These are phyloP conservation scores for Sebastes hopkinsi DNA, from an alignment of 2,797 vertebrate species.

Conservation along the genomic window DNA sequence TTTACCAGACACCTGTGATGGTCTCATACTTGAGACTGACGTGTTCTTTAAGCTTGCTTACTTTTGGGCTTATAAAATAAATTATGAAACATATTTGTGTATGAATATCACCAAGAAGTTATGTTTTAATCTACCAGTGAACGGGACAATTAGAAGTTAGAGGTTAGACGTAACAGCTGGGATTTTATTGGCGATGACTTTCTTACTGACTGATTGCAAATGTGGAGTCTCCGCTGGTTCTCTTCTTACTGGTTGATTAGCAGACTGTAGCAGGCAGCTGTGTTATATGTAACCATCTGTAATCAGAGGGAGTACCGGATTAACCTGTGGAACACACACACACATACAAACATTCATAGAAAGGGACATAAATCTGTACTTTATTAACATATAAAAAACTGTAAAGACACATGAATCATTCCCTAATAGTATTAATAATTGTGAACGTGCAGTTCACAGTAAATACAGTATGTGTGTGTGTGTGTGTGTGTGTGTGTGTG, in stretches of 20 bases:
- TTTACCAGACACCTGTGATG: neutral
- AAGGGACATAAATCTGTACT: neutral
- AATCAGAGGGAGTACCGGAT: slow-evolving; percentile 34
- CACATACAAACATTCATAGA: neutral
- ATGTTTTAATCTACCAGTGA: neutral
- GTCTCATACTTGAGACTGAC: neutral
- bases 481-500: neutral
- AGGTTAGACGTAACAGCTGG: slow-evolving; percentile 12
- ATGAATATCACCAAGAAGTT: neutral
- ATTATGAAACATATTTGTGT: neutral
- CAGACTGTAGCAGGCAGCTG: slow-evolving; percentile 16
- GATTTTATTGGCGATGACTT: slow-evolving; percentile 27
- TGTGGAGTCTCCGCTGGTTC: slow-evolving; percentile 24
- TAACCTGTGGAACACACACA: slow-evolving; percentile 17
- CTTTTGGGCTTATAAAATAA: neutral
- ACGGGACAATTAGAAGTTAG: neutral
- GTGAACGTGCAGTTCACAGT: neutral
- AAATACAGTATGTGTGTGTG: neutral
- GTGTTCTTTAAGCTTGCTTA: neutral
- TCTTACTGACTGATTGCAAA: slow-evolving; percentile 35
- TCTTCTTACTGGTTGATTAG: slow-evolving; percentile 44
- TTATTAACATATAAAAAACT: neutral
- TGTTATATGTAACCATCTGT: slow-evolving; percentile 23
- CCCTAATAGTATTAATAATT: neutral
- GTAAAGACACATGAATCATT: neutral